Evolutionary conservation across 2,113 vertebrate species (phyloP), one percentile per base, ranked within the genome.

Genomic region (Dipodomys spectabilis): DNA sequence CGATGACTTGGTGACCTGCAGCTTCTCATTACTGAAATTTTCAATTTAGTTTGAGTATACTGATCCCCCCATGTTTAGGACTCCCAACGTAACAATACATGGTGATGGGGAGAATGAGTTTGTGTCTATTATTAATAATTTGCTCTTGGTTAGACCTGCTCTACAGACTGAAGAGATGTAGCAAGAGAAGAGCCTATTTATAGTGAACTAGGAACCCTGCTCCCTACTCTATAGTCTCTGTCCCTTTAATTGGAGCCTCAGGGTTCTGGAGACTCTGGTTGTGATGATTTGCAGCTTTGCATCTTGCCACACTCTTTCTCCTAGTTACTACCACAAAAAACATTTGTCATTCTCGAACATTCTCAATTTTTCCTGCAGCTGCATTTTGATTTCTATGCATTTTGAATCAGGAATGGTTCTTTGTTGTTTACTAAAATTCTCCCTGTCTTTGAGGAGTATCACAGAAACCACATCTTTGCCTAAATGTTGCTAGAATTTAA

Each of bases 331-430:
- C 8, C 2, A 32, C 20, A 18, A 32, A 73, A 53, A 75, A 20
- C 27, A 53, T 82, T 94, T 89, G 72, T 89, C 4, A 65, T 67
- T 93, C 16, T 53, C n/a, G 35, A 86, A 57, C 25, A 57, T 72
- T 72, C 65, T 78, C 78, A 4, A 7, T 71, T 84, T 95, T 87
- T 80, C 53, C 25, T 92, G 65, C 35, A 44, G 5, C 45, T 65
- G 30, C 86, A 35, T 94, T 28, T 71, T 69, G 30, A 67, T 73
- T 90, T 71, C 35, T 65, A 71, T 2, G 82, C 27, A 49, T 71
- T 94, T 86, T 44, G 5, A 80, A 30, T 86, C 62, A 80, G 19
- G 53, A 27, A 9, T 81, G 45, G 23, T 25, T 65, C 71, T 32
- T 77, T 77, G 11, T 23, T 84, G 25, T 27, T 25, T 86, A 6